Conservation (phyloP, 2,797 vertebrate species). For the Rallus crepitans region DNA sequence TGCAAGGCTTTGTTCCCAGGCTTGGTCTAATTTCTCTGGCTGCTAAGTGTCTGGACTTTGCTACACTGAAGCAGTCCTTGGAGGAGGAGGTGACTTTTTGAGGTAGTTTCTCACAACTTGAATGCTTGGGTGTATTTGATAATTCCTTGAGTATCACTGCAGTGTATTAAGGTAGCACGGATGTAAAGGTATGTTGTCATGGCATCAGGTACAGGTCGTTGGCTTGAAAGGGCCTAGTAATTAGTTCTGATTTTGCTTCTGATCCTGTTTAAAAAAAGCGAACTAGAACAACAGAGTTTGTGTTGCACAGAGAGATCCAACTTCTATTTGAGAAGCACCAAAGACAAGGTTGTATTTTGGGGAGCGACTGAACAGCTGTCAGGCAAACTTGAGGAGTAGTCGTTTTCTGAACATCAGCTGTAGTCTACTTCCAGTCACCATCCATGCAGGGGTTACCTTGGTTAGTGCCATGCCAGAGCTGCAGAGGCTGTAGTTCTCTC, state of each 20-base stretch:
- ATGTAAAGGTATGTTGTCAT: background rate
- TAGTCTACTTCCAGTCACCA: background rate
- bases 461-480: background rate
- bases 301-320: background rate
- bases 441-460: rapidly evolving
- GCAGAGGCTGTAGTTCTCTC: background rate
- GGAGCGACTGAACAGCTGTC: background rate
- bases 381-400: background rate
- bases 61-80: background rate
- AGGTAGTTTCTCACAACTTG: background rate
- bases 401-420: background rate
- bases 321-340: background rate
- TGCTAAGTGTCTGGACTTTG: background rate
- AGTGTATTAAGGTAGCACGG: background rate
- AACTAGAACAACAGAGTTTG: background rate
- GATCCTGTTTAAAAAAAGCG: background rate
- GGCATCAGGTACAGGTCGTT: rapidly evolving
- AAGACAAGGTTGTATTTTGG: background rate
- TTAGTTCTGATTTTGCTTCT: background rate
- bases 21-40: background rate
- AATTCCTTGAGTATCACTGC: background rate
- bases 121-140: background rate
- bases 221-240: background rate
- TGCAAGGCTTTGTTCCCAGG: background rate
- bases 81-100: background rate